Base-by-base conservation (phyloP, 2,113 vertebrate species). In the Halichoeres trimaculatus region DNA sequence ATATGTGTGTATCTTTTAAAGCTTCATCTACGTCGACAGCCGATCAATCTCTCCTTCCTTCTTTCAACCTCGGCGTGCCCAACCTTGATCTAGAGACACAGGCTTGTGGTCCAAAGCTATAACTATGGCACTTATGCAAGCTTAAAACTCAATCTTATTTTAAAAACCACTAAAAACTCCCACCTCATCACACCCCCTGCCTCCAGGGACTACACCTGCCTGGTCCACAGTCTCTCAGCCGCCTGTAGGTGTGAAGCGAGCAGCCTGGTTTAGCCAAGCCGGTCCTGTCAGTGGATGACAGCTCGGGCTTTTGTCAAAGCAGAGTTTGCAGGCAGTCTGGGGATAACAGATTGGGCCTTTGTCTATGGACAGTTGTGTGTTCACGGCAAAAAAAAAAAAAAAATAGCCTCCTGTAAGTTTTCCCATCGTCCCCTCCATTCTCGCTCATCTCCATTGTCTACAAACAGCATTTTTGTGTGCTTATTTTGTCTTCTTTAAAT, bases 101-200 rank as follows among this genome's bases (percentile, higher is more conserved):
- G 88, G 88, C 80, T 80, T 68, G 81, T 83, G 88, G 89, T 90
- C 89, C 72, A 83, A 88, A 89, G 86, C 85, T 89, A 83, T 90
- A 70, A 81, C 86, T 90, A 88, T 89, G 90, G 87, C 86, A 87
- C 88, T 90, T 90, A 51, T 73, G 70, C 85, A 84, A 79, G 74
- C 83, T 87, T 84, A 70, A 52, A 70, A 65, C 30, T 70, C 9
- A 67, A 83, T 59, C 40, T 23, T 45, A 67, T 70, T 64, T 79
- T 23, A 10, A 41, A 65, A 20, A 13, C 45, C 55, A 45, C 38
- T 5, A 20, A 50, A 80, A 79, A 40, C 17, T 65, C 52, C 53
- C 50, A 76, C 67, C 73, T 8, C 13, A 19, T 19, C 43, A 17
- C 3, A 30, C 51, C 36, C 6, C 41, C 10, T 11, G 0, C 16